A percentile compares a stretch with the other conserved stretches of the same genome.
Evolutionary conservation across 2,797 vertebrate genomes (phyloP).

Genomic region (Gastrophryne carolinensis): DNA sequence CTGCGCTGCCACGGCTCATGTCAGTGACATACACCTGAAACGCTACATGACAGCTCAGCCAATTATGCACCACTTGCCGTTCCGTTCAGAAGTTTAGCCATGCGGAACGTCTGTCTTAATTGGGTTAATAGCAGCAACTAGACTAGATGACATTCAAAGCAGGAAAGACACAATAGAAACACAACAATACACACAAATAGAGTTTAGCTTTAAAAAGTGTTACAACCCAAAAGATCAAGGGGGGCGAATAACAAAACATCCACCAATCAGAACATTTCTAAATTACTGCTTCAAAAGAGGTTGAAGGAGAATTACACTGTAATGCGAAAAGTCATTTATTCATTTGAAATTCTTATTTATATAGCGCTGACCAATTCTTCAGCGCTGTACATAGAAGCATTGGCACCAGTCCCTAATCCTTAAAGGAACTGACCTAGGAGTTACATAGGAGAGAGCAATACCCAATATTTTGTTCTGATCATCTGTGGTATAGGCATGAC

Average conservation of each 20-base stretch:
- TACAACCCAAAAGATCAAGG: neutral
- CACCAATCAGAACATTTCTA: too few relatives aligned
- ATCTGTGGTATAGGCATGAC: too few relatives aligned
- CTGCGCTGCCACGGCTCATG: neutral
- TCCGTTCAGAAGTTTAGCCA: neutral
- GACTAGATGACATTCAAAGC: neutral
- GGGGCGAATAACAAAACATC: neutral
- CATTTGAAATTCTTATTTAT: too few relatives aligned
- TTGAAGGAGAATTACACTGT: too few relatives aligned
- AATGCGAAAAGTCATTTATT: too few relatives aligned
- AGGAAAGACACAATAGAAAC: neutral
- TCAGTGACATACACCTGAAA: neutral
- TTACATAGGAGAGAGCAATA: too few relatives aligned
- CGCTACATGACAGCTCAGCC: slow-evolving; percentile 11
- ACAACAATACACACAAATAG: neutral
- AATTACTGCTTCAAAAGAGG: too few relatives aligned
- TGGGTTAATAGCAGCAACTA: slow-evolving; percentile 16
- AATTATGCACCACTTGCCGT: slow-evolving; percentile 5
- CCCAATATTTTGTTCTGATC: too few relatives aligned
- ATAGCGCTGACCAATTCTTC: too few relatives aligned
- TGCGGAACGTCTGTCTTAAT: slow-evolving; percentile 8
- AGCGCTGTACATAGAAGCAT: too few relatives aligned
- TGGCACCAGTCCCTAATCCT: too few relatives aligned
- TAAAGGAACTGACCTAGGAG: too few relatives aligned
- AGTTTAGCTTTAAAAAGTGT: neutral